Evolutionary conservation across 2,113 vertebrate species (phyloP), one percentile per base, ranked within the genome.

Genomic region (Ovis canadensis): DNA sequence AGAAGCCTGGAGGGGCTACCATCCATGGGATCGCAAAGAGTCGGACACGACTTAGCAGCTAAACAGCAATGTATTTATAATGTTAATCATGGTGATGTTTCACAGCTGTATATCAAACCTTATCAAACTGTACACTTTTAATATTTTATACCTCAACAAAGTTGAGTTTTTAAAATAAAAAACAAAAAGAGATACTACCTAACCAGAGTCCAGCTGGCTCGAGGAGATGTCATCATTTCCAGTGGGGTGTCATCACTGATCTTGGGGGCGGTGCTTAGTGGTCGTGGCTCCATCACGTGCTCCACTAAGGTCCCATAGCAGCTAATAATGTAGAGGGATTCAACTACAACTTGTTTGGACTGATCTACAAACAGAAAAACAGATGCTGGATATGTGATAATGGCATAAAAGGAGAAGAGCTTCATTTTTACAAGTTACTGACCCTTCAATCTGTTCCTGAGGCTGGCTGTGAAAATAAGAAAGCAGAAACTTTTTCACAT

Each of bases 271-370:
- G 99, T 99, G 99, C 99, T 99, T 90, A 99, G 99, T 0, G 99
- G 99, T 7, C 99, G 99, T 0, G 99, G 99, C 89, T 99, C 99
- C 98, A 99, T 97, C 1, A 99, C 99, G 7, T 99, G 99, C 80
- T 99, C 99, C 98, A 99, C 99, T 97, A 99, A 98, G 98, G 99
- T 99, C 2, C 99, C 99, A 0, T 99, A 99, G 98, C 99, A 99
- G 96, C 99, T 99, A 98, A 99, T 98, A 88, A 99, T 99, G 94
- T 99, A 99, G 81, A 99, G 92, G 0, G 99, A 99, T 97, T 99
- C 99, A 43, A 99, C 99, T 6, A 99, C 99, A 1, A 99, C 99
- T 98, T 99, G 99, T 64, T 99, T 99, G 21, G 99, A 99, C 94
- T 99, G 99, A 98, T 99, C 99, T 99, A 98, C 45, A 96, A 54